Evolutionary conservation across 2,113 vertebrate species (phyloP).

Genomic region (Bothrops jararaca): DNA sequence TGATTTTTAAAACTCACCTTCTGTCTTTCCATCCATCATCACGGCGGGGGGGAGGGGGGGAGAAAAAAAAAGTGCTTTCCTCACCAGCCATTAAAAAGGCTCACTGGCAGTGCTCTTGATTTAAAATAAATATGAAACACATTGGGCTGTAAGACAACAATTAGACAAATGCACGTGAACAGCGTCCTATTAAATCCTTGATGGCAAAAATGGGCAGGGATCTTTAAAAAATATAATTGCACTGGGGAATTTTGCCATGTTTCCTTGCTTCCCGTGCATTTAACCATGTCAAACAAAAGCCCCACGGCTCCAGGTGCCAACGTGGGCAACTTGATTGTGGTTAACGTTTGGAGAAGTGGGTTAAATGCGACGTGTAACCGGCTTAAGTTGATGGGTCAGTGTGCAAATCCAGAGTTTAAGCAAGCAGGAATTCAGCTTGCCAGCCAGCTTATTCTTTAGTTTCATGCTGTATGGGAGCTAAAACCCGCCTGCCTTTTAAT

Average conservation of each 20-base stretch:
- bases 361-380: neutral
- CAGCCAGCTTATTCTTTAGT: neutral
- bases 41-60: neutral
- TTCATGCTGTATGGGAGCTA: neutral
- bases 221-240: neutral
- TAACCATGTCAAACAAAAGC: neutral
- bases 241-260: neutral
- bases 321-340: no score
- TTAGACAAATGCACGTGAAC: neutral
- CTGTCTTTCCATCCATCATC: neutral
- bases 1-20: neutral
- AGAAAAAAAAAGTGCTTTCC: neutral
- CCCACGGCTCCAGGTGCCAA: neutral
- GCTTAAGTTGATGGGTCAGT: neutral
- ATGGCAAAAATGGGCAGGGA: neutral
- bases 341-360: no score
- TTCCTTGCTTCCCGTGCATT: neutral
- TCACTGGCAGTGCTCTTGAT: neutral
- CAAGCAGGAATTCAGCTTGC: neutral
- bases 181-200: neutral
- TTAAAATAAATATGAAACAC: neutral
- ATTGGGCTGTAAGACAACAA: neutral
- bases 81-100: neutral
- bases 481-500: neutral
- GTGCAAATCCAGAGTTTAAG: neutral